Base-by-base conservation (phyloP, 2,888 invertebrate species). In the Drosophila anomelani region DNA sequence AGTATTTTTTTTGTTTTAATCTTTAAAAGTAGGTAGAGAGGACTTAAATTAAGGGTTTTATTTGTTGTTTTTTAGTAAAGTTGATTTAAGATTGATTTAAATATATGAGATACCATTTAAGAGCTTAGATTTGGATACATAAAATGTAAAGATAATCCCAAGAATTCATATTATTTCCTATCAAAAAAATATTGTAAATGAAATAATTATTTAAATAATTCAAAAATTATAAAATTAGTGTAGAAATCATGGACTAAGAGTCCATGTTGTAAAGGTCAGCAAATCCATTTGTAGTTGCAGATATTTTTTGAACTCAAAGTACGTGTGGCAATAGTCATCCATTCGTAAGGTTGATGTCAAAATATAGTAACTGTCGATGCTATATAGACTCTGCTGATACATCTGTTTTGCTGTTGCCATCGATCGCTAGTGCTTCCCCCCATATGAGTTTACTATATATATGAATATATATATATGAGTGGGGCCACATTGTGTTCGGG, bases 401-500 rank as follows among this genome's bases (percentile, higher is more conserved):
- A 23, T 7, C 36, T 29, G 17, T 8, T 38, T 32, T 36, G 47
- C 8, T 36, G 26, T 23, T 43, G 43, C 12, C 57, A 29, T 46
- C 46, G 46, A 46, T 46, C 49, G 13, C 32, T 8, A 17, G 32
- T 20, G 32, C 6, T 12, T 15, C 8, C 23, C 55, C 47, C 43
- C 20, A 51, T 26, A 41, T 39, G 26, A 23, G 20, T 38, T 1
- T 6, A 29, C 46, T n/a, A 29, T n/a, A 34, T 10, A 34, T 10
- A 43, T 34, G 23, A 3, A 34, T 34, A 34, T 34, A 34, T 39
- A 46, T 43, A 46, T 70, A 74, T 74, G 74, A 74, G 74, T 74
- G 73, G 67, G 44, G 29, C 36, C 59, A 73, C 74, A 74, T 74
- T 74, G 74, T 74, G 47, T 74, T 67, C 38, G 46, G 55, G 56